These are phyloP conservation scores for Tenthredo scrophulariae DNA, from an alignment of 2,888 invertebrate species.

Conservation along the genomic window DNA sequence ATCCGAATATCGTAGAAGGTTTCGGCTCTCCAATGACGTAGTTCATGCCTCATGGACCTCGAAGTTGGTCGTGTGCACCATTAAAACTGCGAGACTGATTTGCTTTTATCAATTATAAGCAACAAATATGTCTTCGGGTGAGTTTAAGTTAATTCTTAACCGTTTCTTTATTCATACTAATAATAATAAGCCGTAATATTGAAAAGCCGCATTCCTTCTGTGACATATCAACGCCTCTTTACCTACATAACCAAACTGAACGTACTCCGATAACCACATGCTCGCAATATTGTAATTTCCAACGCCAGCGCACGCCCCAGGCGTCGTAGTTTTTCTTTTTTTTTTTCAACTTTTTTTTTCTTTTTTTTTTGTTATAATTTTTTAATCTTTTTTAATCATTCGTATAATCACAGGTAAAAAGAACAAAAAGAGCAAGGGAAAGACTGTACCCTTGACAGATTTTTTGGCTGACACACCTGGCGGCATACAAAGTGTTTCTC, in stretches of 20 bases:
- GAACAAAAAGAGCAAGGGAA: slow-evolving; percentile 93
- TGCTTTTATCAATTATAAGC: slow-evolving; percentile 64
- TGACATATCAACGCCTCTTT: slow-evolving; percentile 56
- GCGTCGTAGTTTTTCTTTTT: not conserved
- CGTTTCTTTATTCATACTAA: not conserved
- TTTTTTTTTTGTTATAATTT: not conserved
- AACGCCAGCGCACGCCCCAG: not conserved
- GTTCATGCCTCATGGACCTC: slow-evolving; percentile 63
- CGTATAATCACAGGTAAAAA: slow-evolving; percentile 83
- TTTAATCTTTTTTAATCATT: slow-evolving; percentile 61
- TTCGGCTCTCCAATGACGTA: slow-evolving; percentile 44
- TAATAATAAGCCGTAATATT: not conserved
- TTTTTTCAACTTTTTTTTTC: not conserved
- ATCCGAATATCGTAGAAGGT: not conserved
- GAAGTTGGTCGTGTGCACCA: slow-evolving; percentile 65
- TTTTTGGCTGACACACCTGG: slow-evolving; percentile 87
- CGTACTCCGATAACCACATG: slow-evolving; percentile 67
- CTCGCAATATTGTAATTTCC: slow-evolving; percentile 66
- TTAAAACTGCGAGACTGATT: slow-evolving; percentile 63
- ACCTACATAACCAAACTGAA: slow-evolving; percentile 72
- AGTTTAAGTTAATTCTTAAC: slow-evolving; percentile 51
- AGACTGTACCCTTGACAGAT: slow-evolving; percentile 89
- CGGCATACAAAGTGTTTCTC: slow-evolving; percentile 79
- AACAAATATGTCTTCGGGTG: slow-evolving; percentile 73
- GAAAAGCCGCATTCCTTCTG: not conserved